Evolutionary conservation across 2,113 vertebrate species (phyloP), one percentile per base, ranked within the genome.

Genomic region (Mola mola): DNA sequence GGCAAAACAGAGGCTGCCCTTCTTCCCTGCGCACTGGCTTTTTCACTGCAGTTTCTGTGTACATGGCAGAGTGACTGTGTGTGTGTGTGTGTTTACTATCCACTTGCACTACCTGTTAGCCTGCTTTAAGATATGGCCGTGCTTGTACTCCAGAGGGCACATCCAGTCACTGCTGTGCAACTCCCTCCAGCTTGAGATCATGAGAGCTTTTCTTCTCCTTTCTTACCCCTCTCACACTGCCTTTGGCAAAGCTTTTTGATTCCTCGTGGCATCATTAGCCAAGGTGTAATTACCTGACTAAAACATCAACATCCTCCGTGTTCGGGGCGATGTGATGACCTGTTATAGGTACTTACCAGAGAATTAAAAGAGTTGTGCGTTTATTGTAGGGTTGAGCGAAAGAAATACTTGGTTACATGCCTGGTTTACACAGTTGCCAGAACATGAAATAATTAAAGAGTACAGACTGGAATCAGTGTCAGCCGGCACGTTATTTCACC

Each of bases 21-120:
- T 79, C 66, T 71, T 70, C 21, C 29, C 31, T 19, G 25, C 64
- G 15, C 68, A 13, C 43, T 79, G 22, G 41, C 50, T 66, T 59
- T 46, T 60, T 49, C 43, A 7, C 28, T 44, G 47, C 38, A 42
- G 40, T 33, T 33, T 10, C 44, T 40, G 41, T 33, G 50, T 43
- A 26, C 38, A 6, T 15, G 41, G 56, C 48, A 67, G 62, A 66
- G 52, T 62, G 37, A 63, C 16, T 40, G 16, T 53, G 4, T 41
- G 24, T 68, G 24, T 66, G 48, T 52, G 17, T 11, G 6, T 28
- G 4, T 28, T 44, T 49, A 28, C 71, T 64, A 62, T 72, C 46
- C 16, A 16, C 65, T 58, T 7, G 61, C 72, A 47, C 53, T 69
- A 77, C 73, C 68, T 74, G 65, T 78, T 82, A 58, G 59, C 63